Base-by-base conservation (phyloP, 2,888 invertebrate species). In the Syrphus vitripennis region DNA sequence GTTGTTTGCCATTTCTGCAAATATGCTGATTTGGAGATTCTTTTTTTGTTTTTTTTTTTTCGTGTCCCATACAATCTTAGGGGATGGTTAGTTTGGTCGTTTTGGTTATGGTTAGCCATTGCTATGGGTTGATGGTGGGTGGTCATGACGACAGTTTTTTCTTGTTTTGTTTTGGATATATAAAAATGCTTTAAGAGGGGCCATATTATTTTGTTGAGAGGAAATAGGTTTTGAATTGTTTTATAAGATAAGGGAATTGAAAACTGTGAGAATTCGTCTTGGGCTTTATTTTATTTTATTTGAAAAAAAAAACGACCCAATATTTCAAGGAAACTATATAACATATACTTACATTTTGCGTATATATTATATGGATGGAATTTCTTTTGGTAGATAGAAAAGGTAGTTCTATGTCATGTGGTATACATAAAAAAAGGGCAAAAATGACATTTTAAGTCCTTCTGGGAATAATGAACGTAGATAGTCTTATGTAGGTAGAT, bases 11-110 rank as follows among this genome's bases (percentile, higher is more conserved):
- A 48, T 71, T 69, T 34, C 50, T 67, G 63, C 12, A 81, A 81
- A 81, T 86, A 86, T 86, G 86, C 86, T 86, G 86, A 86, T 86
- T 86, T 77, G 21, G 70, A 70, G 69, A 67, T 80, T 78, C 53
- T 71, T 21, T 71, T 59, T 34, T 19, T 55, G 16, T 71, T 71
- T 57, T 40, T 84, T 80, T 57, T 50, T n/a, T 74, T 74, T 53
- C 19, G 2, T 26, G 14, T 70, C 26, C 70, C 55, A 40, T 16
- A 31, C n/a, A 50, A 50, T 31, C 50, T 67, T 50, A n/a, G 10
- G 50, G 50, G 48, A 21, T 40, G 57, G 26, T 24, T 67, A n/a
- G n/a, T n/a, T n/a, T n/a, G n/a, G n/a, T n/a, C n/a, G n/a, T n/a
- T n/a, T n/a, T n/a, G n/a, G n/a, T n/a, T n/a, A n/a, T 29, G 75